Evolutionary conservation across 2,113 vertebrate species (phyloP), one percentile per base, ranked within the genome.

Genomic region (Cyprinus carpio): DNA sequence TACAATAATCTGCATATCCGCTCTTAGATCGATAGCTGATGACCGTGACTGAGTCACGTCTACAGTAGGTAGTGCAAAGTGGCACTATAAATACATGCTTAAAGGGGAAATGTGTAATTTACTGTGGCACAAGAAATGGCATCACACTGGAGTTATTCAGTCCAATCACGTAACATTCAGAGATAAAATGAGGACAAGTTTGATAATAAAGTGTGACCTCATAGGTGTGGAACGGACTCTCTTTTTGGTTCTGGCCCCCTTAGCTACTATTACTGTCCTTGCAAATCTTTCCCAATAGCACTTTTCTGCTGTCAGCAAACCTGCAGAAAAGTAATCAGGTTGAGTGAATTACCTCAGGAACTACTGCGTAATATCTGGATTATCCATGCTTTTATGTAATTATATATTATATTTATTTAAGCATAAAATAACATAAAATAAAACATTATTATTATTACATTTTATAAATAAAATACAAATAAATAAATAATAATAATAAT

Each of bases 1-100:
- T 84, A 83, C 29, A 74, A 89, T 87, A 84, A 91, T 77, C 84
- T 60, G 40, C 54, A 46, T 46, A 88, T 79, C 29, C 40, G 60
- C 20, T 82, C 4, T 31, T 62, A 78, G 90, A 93, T 93, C 92
- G 91, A 92, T 92, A 84, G 71, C 15, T 34, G 7, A 65, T 51
- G 78, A 37, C 51, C 56, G 60, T 84, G 74, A 76, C 83, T 83
- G 58, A 75, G 18, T 20, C 25, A 46, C 5, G 8, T 83, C 89
- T 54, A n/a, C n/a, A n/a, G n/a, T n/a, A 43, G 64, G 67, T 31
- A 62, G 64, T n/a, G 83, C 79, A 76, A 51, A 65, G 90, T 86
- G 83, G 75, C 56, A 69, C 76, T 82, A 77, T 89, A 84, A 85
- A 87, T 77, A 49, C 15, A 81, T 4, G 60, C 60, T 64, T 46